phyloP scores from a whole-genome alignment of 2,797 vertebrate species.

The Myiothlypis coronata region DNA sequence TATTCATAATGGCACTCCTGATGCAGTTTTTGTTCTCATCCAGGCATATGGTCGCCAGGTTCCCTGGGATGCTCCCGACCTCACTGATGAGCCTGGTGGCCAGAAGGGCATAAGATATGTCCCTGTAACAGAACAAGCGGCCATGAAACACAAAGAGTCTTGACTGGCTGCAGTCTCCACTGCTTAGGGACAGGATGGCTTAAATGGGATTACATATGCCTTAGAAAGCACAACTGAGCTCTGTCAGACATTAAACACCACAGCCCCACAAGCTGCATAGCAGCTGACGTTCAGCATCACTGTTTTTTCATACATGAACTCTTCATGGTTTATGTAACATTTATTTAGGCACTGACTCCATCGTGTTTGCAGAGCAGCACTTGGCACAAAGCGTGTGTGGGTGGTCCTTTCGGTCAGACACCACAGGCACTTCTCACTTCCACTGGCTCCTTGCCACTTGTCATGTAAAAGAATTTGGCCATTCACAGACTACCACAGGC shows the following conservation, averaged over 20 bases:
- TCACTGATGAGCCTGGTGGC: not conserved
- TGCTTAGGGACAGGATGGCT: not conserved
- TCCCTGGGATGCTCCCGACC: not conserved
- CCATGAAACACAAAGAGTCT: not conserved
- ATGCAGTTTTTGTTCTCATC: not conserved
- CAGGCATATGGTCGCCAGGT: not conserved
- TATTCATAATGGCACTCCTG: not conserved
- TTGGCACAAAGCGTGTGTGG: fast-evolving
- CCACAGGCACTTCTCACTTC: not conserved
- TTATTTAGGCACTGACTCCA: not conserved
- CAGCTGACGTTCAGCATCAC: not conserved
- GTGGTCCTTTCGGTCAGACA: not conserved
- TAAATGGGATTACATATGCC: not conserved
- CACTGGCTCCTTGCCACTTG: not conserved
- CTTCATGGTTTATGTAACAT: not conserved
- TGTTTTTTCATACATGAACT: not conserved
- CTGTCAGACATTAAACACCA: not conserved
- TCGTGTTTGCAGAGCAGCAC: not conserved
- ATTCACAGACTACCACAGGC: not conserved
- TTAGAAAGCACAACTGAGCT: not conserved
- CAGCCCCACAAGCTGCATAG: not conserved
- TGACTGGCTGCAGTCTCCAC: not conserved
- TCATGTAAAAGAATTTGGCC: not conserved
- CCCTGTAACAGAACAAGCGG: not conserved
- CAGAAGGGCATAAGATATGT: not conserved